phyloP scores from a whole-genome alignment of 1,140 invertebrate genomes.

The Camponotus floridanus region DNA sequence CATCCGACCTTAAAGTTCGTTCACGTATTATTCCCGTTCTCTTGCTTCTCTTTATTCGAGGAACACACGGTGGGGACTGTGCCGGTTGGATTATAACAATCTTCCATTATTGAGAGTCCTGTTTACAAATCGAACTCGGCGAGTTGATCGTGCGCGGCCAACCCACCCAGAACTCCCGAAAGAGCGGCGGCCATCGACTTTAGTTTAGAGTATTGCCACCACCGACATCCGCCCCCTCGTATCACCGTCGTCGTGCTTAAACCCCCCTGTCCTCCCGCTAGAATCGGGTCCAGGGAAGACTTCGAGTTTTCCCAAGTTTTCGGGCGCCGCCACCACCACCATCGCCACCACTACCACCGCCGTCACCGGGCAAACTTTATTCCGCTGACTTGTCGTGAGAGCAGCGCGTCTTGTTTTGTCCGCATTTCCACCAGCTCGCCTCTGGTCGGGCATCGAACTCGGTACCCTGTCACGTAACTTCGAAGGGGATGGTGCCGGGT shows the following conservation, averaged over 20 bases:
- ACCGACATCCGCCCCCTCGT: conserved; percentile 44
- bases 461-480: conserved; percentile 71
- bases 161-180: conserved; percentile 25
- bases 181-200: conserved; percentile 71
- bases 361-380: conserved; percentile 79
- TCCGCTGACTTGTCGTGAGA: conserved; percentile 80
- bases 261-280: background rate
- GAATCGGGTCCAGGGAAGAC: conserved; percentile 66
- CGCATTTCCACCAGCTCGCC: conserved; percentile 63
- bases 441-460: conserved; percentile 67
- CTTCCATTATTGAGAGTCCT: conserved; percentile 79
- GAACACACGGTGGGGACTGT: background rate
- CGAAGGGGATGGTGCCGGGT: conserved; percentile 34
- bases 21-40: conserved; percentile 42
- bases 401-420: conserved; percentile 80
- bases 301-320: conserved; percentile 80
- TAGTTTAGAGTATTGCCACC: conserved; percentile 73
- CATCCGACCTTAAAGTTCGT: conserved; percentile 52
- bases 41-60: conserved; percentile 9
- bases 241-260: conserved; percentile 19
- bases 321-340: conserved; percentile 74
- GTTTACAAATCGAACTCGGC: conserved; percentile 80
- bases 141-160: conserved; percentile 65
- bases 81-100: conserved; percentile 74
- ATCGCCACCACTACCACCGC: conserved; percentile 52